These are phyloP conservation scores for Corydoras maculifer DNA, from an alignment of 2,113 vertebrate genomes.

Conservation along the genomic window DNA sequence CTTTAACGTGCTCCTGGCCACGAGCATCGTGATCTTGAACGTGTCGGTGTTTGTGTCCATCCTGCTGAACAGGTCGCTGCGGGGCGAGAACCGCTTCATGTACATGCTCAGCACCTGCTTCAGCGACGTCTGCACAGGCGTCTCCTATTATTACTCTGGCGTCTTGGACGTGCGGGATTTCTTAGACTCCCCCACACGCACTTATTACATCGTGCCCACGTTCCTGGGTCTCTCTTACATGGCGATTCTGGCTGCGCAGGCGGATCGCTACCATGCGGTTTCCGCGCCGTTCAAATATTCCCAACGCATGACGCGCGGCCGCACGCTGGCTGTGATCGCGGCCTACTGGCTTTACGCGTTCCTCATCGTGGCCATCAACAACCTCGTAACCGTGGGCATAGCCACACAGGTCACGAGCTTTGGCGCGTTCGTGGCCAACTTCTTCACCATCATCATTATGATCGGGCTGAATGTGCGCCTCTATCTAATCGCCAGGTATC, in stretches of 20 bases:
- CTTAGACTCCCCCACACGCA: constrained; percentile 55
- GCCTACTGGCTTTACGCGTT: constrained; percentile 65
- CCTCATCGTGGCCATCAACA: constrained; percentile 53
- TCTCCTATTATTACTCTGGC: constrained; percentile 65
- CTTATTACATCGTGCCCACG: constrained; percentile 58
- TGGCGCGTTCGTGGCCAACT: constrained; percentile 57
- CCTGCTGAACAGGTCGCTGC: constrained; percentile 53
- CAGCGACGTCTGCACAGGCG: constrained; percentile 66
- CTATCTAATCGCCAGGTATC: constrained; percentile 63
- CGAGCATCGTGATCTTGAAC: constrained; percentile 61
- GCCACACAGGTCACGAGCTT: constrained; percentile 53
- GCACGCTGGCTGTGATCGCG: constrained; percentile 56
- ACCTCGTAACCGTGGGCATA: constrained; percentile 47
- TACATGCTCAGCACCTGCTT: constrained; percentile 72
- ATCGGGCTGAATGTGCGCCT: constrained; percentile 63
- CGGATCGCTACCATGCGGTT: constrained; percentile 67
- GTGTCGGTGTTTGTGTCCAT: constrained; percentile 59
- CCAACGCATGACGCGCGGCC: constrained; percentile 56
- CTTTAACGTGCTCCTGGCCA: constrained; percentile 55
- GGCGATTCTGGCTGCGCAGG: constrained; percentile 67
- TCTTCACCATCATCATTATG: constrained; percentile 62
- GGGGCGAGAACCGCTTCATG: constrained; percentile 66
- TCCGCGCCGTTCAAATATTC: constrained; percentile 59
- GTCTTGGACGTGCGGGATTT: constrained; percentile 58
- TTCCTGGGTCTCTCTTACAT: constrained; percentile 69